phyloP scores from a whole-genome alignment of 2,797 vertebrate species.

The Microctenopoma lineatum region DNA sequence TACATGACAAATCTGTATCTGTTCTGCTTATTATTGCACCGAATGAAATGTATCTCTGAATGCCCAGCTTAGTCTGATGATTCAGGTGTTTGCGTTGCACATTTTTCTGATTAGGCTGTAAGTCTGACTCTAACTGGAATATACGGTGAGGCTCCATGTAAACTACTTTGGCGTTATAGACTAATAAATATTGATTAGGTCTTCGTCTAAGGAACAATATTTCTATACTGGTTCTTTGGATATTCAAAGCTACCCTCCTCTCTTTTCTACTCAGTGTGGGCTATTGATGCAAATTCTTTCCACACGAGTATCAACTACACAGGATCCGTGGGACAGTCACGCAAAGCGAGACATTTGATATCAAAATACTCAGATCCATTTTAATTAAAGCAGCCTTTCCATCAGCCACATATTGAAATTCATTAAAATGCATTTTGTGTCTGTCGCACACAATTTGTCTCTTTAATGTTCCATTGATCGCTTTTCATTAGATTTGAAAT shows the following conservation, averaged over 20 bases:
- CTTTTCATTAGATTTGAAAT: conserved; percentile 80
- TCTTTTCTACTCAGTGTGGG: conserved; percentile 20
- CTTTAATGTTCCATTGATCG: conserved; percentile 80
- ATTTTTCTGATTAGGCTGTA: conserved; percentile 29
- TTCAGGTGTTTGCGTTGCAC: conserved; percentile 25
- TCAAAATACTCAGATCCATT: conserved; percentile 62
- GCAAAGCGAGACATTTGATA: conserved; percentile 55
- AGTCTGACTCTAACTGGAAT: conserved; percentile 37
- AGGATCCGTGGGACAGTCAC: conserved; percentile 33
- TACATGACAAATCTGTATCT: conserved; percentile 13
- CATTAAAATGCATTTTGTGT: conserved; percentile 73
- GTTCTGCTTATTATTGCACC: not conserved
- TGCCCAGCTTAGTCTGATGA: conserved; percentile 15
- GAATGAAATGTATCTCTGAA: conserved; percentile 3
- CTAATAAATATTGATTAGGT: conserved; percentile 44
- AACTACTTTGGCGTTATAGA: conserved; percentile 18
- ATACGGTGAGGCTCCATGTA: conserved; percentile 10
- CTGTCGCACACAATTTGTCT: conserved; percentile 68
- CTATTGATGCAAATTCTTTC: conserved; percentile 12
- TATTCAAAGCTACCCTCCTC: conserved; percentile 5
- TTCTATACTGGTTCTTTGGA: conserved; percentile 1
- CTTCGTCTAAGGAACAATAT: not conserved
- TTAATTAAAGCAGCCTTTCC: conserved; percentile 72
- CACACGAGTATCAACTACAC: conserved; percentile 26
- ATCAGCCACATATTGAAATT: conserved; percentile 67